These are phyloP conservation scores for Telenomus remus DNA, from an alignment of 1,140 invertebrate genomes.

Conservation along the genomic window DNA sequence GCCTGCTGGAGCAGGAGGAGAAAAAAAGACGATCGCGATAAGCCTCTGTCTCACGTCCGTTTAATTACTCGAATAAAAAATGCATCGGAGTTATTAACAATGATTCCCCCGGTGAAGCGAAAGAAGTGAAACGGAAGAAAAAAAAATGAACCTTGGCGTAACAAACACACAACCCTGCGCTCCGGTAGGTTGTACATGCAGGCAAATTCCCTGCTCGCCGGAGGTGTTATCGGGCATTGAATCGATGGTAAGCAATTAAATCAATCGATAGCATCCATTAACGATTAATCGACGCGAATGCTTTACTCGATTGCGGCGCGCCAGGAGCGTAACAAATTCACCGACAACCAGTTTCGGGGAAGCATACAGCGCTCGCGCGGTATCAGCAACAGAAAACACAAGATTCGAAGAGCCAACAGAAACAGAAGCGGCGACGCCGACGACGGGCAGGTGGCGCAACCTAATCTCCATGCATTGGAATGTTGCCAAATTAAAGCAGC, in stretches of 20 bases:
- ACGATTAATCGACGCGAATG: conserved; percentile 55
- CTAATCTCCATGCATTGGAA: conserved; percentile 62
- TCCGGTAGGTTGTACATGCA: neutral
- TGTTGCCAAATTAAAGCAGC: conserved; percentile 61
- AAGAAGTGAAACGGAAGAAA: conserved; percentile 32
- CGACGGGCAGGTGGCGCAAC: conserved; percentile 54
- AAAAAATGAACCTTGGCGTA: neutral
- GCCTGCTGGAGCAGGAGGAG: neutral
- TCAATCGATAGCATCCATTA: conserved; percentile 59
- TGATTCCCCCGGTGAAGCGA: conserved; percentile 11
- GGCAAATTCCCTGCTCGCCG: conserved; percentile 29
- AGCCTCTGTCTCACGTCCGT: conserved; percentile 19
- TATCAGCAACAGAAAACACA: conserved; percentile 37
- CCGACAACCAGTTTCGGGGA: conserved; percentile 51
- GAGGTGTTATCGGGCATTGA: conserved; percentile 34
- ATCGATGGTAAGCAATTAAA: conserved; percentile 56
- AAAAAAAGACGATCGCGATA: conserved; percentile 26
- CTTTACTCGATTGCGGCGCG: conserved; percentile 57
- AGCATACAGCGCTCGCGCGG: conserved; percentile 12
- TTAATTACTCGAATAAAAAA: conserved; percentile 45
- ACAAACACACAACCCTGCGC: neutral
- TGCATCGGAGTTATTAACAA: conserved; percentile 34
- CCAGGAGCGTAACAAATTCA: conserved; percentile 51
- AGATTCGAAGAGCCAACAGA: conserved; percentile 25
- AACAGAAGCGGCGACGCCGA: conserved; percentile 48